Conservation (phyloP, 2,888 invertebrate genomes). For the Pomacea canaliculata region DNA sequence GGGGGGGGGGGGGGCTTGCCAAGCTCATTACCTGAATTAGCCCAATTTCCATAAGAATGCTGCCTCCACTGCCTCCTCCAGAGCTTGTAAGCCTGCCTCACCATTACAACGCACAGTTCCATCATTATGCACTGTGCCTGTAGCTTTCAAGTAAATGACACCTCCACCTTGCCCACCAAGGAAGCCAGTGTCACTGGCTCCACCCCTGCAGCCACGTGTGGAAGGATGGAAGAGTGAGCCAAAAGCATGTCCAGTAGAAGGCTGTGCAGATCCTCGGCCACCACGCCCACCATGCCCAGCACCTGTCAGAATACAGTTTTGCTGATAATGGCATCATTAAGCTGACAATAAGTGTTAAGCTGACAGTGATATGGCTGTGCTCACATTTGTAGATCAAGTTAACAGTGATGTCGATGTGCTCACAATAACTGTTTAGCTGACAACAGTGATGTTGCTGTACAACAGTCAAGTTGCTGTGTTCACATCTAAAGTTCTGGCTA, state of each 20-base stretch:
- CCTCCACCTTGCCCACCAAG: slow-evolving; percentile 51
- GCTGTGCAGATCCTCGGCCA: slow-evolving; percentile 39
- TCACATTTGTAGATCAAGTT: too few species aligned
- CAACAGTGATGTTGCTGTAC: too few species aligned
- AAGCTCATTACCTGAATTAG: slow-evolving; percentile 40
- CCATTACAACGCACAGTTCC: slow-evolving; percentile 51
- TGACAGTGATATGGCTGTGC: too few species aligned
- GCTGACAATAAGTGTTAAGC: too few species aligned
- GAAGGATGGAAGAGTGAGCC: slow-evolving; percentile 49
- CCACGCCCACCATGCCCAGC: slow-evolving; percentile 58
- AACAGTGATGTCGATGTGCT: too few species aligned
- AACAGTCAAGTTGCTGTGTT: too few species aligned
- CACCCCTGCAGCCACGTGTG: slow-evolving; percentile 50
- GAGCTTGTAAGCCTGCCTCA: slow-evolving; percentile 33
- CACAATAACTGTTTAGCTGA: too few species aligned
- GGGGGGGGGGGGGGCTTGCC: too few species aligned
- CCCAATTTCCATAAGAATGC: slow-evolving; percentile 41
- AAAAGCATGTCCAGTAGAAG: slow-evolving; percentile 42
- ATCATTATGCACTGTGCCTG: slow-evolving; percentile 47
- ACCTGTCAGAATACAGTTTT: slow-evolving; percentile 34
- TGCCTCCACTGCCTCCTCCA: slow-evolving; percentile 56
- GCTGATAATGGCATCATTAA: too few species aligned
- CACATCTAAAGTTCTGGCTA: too few species aligned
- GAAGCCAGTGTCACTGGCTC: slow-evolving; percentile 26
- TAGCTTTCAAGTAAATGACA: slow-evolving; percentile 42